A percentile compares a stretch with the other conserved stretches of the same genome.
Evolutionary conservation across 2,797 vertebrate species (phyloP).

Genomic region (Myiotriccus ornatus): DNA sequence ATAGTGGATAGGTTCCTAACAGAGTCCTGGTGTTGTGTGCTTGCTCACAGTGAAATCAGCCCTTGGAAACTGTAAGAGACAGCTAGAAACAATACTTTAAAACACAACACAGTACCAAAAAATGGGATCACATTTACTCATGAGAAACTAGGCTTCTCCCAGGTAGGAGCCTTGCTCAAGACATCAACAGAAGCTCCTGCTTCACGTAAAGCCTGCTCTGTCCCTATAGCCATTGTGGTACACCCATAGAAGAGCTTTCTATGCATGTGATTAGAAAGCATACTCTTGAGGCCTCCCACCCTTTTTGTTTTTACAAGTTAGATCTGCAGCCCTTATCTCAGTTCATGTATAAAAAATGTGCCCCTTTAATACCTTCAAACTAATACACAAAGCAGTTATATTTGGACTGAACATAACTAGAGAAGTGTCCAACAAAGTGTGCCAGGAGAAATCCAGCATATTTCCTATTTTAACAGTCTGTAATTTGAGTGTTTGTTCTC

Average conservation of each 20-base stretch:
- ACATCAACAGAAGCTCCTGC: background rate
- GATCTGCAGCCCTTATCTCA: background rate
- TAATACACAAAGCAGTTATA: background rate
- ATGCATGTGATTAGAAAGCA: background rate
- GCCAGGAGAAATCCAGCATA: conserved; percentile 21
- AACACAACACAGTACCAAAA: background rate
- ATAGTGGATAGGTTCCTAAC: background rate
- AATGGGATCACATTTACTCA: background rate
- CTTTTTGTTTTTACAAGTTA: background rate
- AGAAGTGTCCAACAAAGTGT: background rate
- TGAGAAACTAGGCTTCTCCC: background rate
- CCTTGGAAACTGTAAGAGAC: background rate
- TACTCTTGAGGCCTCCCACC: background rate
- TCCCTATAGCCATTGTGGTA: rapidly evolving
- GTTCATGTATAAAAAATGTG: background rate
- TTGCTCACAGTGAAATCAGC: background rate
- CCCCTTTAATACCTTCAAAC: background rate
- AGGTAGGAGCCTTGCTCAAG: background rate
- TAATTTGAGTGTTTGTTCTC: conserved; percentile 52
- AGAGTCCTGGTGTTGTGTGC: background rate
- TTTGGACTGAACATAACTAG: conserved; percentile 3
- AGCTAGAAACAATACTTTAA: background rate
- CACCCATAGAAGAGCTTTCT: background rate
- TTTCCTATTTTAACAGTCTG: conserved; percentile 46
- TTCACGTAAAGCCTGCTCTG: background rate